Conservation (phyloP, 92 coral and sea anemone species). For the Epizoanthus fatuus region DNA sequence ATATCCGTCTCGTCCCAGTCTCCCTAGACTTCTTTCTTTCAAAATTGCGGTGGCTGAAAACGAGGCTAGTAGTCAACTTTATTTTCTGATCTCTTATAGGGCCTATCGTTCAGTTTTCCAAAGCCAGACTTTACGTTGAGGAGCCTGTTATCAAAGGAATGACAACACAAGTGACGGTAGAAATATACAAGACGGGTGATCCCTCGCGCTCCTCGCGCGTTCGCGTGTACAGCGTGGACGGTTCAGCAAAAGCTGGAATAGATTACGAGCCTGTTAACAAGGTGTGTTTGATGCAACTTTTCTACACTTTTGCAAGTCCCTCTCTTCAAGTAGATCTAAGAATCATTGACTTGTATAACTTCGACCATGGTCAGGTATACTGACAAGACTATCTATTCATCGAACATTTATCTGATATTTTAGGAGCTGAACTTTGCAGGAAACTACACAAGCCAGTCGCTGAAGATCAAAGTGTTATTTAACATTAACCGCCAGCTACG, state of each 20-base stretch:
- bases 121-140: slow-evolving; percentile 78
- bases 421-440: slow-evolving; percentile 81
- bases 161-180: slow-evolving; percentile 55
- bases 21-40: no score
- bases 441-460: slow-evolving; percentile 61
- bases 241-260: slow-evolving; percentile 92
- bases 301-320: neutral
- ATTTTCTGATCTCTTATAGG: slow-evolving; percentile 51
- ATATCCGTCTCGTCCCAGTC: no score
- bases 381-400: neutral
- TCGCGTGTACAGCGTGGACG: slow-evolving; percentile 90
- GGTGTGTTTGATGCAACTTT: slow-evolving; percentile 38
- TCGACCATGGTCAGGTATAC: neutral
- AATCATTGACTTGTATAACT: neutral
- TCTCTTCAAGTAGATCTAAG: neutral
- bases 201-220: slow-evolving; percentile 73
- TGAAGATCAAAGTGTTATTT: slow-evolving; percentile 72
- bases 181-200: slow-evolving; percentile 88
- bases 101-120: slow-evolving; percentile 79
- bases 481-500: slow-evolving; percentile 86
- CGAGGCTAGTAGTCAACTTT: no score
- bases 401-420: neutral
- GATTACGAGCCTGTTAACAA: slow-evolving; percentile 88
- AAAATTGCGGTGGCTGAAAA: no score
- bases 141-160: slow-evolving; percentile 72